Evolutionary conservation across 1,140 invertebrate species (phyloP).

Genomic region (Rhizoglyphus robini): DNA sequence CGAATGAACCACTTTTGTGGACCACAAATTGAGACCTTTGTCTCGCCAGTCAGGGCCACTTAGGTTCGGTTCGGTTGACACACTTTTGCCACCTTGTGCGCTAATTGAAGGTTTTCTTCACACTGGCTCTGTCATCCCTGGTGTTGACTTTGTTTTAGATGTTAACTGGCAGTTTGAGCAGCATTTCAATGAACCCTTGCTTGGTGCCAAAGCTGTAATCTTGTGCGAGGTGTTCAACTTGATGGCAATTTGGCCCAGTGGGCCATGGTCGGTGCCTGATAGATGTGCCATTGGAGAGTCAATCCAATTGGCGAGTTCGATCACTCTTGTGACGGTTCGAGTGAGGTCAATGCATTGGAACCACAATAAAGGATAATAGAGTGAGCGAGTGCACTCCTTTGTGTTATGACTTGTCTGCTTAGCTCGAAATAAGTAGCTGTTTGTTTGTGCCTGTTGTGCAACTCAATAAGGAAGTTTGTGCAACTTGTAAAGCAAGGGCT

Average conservation of each 20-base stretch:
- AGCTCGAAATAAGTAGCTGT: slow-evolving; percentile 1
- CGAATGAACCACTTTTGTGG: not conserved
- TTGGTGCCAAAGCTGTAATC: too few relatives aligned
- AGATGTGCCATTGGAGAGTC: not conserved
- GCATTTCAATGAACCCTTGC: too few relatives aligned
- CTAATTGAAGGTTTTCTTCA: slow-evolving; percentile 4
- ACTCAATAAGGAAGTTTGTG: slow-evolving; percentile 1
- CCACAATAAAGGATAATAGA: not conserved
- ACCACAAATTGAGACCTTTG: slow-evolving; percentile 9
- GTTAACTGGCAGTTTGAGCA: not conserved
- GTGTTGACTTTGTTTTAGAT: not conserved
- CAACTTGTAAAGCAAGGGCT: not conserved
- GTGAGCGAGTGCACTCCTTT: slow-evolving; percentile 1
- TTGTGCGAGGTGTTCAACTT: not conserved
- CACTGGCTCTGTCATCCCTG: not conserved
- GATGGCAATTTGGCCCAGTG: not conserved
- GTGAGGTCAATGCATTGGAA: not conserved
- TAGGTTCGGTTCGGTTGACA: slow-evolving; percentile 12
- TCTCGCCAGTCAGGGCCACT: not conserved
- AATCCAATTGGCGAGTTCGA: slow-evolving; percentile 3
- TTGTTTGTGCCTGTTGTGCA: not conserved
- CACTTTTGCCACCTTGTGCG: slow-evolving; percentile 7
- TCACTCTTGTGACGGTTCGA: not conserved
- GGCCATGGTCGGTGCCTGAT: too few relatives aligned
- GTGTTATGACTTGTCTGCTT: slow-evolving; percentile 12